A percentile compares a stretch with the other conserved stretches of the same genome.
These are phyloP conservation scores for Pitangus sulphuratus DNA, from an alignment of 2,797 vertebrate genomes.

Conservation along the genomic window DNA sequence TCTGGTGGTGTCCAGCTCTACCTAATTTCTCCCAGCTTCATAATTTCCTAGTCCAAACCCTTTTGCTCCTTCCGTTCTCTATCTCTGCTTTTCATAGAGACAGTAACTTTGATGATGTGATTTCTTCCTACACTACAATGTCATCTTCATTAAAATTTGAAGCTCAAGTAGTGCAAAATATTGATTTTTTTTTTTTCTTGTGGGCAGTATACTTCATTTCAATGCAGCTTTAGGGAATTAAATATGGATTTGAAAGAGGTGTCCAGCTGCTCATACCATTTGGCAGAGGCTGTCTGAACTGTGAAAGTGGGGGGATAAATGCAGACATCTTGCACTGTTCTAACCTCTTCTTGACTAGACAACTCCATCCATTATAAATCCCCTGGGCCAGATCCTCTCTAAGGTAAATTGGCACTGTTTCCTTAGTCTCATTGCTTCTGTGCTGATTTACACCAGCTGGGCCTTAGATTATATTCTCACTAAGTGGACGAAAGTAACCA, in stretches of 20 bases:
- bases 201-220: slow-evolving; percentile 9
- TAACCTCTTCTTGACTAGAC: slow-evolving; percentile 27
- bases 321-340: neutral
- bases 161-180: slow-evolving; percentile 12
- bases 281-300: slow-evolving; percentile 29
- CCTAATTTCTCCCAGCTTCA: neutral
- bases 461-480: slow-evolving; percentile 30
- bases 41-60: neutral
- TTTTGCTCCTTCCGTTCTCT: neutral
- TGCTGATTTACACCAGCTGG: slow-evolving; percentile 16
- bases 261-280: slow-evolving; percentile 41
- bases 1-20: neutral
- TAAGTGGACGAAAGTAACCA: slow-evolving; percentile 30
- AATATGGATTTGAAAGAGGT: slow-evolving; percentile 50
- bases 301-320: neutral
- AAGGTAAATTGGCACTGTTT: slow-evolving; percentile 5
- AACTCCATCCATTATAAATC: slow-evolving; percentile 55
- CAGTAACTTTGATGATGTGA: neutral
- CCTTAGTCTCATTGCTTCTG: neutral
- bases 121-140: neutral
- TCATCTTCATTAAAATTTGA: neutral
- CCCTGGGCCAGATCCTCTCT: slow-evolving; percentile 22
- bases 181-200: slow-evolving; percentile 15
- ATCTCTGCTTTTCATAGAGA: neutral
- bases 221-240: slow-evolving; percentile 52